Evolutionary conservation across 37 sponge, comb jelly and placozoan species (phyloP).

Genomic region (Tethya wilhelma): DNA sequence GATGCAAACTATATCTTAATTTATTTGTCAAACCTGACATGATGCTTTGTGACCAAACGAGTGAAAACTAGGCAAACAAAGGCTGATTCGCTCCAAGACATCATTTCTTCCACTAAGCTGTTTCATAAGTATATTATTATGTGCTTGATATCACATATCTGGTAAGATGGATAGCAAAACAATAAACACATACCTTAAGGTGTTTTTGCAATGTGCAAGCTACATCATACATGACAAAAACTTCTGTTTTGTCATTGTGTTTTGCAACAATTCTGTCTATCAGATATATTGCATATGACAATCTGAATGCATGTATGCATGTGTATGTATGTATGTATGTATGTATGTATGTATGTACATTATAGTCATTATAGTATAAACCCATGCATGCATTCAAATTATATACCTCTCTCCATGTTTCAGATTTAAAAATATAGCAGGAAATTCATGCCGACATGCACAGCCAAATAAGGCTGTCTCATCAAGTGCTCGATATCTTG

Average conservation of each 20-base stretch:
- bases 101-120: conserved; percentile 3
- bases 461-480: conserved; percentile 43
- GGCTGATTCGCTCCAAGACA: conserved; percentile 6
- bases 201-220: background rate
- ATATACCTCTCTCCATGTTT: conserved; percentile 38
- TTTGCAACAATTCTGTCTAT: background rate
- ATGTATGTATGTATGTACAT: background rate
- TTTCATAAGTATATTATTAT: background rate
- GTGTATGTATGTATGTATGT: background rate
- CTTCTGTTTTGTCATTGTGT: background rate
- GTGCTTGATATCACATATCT: no score
- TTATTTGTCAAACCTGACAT: conserved; percentile 19
- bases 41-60: conserved; percentile 9
- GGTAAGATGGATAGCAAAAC: background rate
- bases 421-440: conserved; percentile 14
- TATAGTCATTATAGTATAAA: no score
- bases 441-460: conserved; percentile 50
- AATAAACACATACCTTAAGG: background rate
- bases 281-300: conserved; percentile 20
- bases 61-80: conserved; percentile 15
- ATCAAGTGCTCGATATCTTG: conserved; percentile 31
- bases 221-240: conserved; percentile 30
- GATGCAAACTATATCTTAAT: background rate
- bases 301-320: background rate
- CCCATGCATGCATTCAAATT: no score